A percentile compares a stretch with the other conserved stretches of the same genome.
These are phyloP conservation scores for Sminthopsis crassicaudata DNA, from an alignment of 2,113 vertebrate genomes.

Conservation along the genomic window DNA sequence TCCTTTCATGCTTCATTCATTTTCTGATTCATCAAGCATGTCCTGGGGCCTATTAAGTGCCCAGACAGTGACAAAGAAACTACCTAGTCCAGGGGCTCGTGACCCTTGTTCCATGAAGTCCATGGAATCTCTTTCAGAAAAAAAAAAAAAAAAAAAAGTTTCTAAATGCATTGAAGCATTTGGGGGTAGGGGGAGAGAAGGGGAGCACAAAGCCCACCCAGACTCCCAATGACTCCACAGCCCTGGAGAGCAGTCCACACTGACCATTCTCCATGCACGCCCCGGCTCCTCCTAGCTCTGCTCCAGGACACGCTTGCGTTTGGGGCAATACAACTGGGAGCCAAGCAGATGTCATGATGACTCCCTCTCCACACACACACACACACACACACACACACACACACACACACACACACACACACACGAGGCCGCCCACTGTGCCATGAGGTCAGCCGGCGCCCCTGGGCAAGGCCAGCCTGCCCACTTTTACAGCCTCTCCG, in stretches of 20 bases:
- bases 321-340: background rate
- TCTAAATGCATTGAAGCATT: background rate
- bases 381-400: too few species aligned
- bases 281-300: background rate
- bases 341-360: background rate
- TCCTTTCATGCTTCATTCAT: background rate
- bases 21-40: background rate
- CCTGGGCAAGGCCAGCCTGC: background rate
- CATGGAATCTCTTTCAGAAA: background rate
- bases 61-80: background rate
- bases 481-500: too few species aligned
- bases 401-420: background rate
- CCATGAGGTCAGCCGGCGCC: background rate
- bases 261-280: background rate
- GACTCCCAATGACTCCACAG: background rate
- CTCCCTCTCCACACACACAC: background rate
- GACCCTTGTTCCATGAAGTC: background rate
- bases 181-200: background rate
- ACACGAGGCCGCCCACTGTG: background rate
- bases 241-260: background rate
- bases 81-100: too few species aligned
- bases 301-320: background rate
- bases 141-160: background rate
- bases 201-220: background rate
- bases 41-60: background rate